Evolutionary conservation across 2,888 invertebrate genomes (phyloP), one percentile per base, ranked within the genome.

Genomic region (Ochropleura leucogaster): DNA sequence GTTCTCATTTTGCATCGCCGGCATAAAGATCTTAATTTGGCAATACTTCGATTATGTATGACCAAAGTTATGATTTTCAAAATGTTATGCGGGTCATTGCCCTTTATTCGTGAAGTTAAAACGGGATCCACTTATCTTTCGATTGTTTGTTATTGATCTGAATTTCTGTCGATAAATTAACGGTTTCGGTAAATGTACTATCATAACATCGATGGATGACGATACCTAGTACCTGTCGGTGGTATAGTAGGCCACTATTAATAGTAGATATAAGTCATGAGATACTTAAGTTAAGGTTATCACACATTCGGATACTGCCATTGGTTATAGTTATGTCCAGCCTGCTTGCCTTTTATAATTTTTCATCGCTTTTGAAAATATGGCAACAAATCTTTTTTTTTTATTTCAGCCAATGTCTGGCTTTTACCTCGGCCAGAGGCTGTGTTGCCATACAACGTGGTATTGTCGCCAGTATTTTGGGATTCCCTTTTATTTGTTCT

Each of bases 91-190:
- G 42, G 79, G 72, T 78, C 83, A 78, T 44, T 83, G 68, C 46
- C 65, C 68, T 68, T 78, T 62, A 14, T 49, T 68, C 72, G 57
- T 47, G n/a, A 70, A 59, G 18, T 68, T 70, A 40, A 78, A 80
- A 80, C 83, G 73, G 79, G 51, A 83, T 68, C 12, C 44, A 63
- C 30, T 63, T 78, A 78, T 78, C 79, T 57, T 60, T 77, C 42
- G 65, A 72, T 78, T 82, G 65, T 78, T 82, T 78, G 79, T 72
- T 80, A 73, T 83, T 49, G 79, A 73, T 72, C 67, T 78, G 68
- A 40, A 55, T 81, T 66, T 77, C 16, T 69, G n/a, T 20, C 65
- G 51, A 49, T 63, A 53, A 16, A 53, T 57, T 80, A 80, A 80
- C 80, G 79, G 83, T 69, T 77, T 65, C n/a, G 18, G 60, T 71